Evolutionary conservation across 1,140 invertebrate species (phyloP), one percentile per base, ranked within the genome.

Genomic region (Caligus rogercresseyi): DNA sequence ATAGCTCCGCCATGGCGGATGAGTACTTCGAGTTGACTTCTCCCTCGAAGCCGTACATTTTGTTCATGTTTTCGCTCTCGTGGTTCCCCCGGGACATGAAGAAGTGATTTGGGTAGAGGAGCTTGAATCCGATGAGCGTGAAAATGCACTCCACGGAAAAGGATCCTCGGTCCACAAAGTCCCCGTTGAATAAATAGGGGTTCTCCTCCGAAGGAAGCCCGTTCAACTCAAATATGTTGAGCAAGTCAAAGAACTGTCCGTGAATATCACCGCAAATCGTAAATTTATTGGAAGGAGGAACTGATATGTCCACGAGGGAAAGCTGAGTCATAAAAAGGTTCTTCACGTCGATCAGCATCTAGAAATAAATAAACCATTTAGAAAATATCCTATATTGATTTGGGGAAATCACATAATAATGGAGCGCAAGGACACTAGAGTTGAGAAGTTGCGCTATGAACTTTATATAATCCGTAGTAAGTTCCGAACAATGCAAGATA

Each of bases 191-290:
- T 67, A 96, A 77, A 78, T 98, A 99, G 65, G 95, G 94, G 78
- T 99, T 99, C 52, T 79, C 82, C 72, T 87, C 81, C 13, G 89
- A 94, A 14, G 96, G 96, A 51, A 93, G 73, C 13, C 93, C 95
- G 76, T 98, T 99, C 51, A 98, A 76, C 70, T 92, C 79, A 77
- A 98, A 99, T 67, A 99, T 96, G 76, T 99, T 96, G 76, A 96
- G 81, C 54, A 99, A 75, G 77, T 99, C 96, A 75, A 93, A 99
- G 77, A 83, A 99, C 75, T 99, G 96, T 20, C 96, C 96, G 74
- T 99, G 95, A 69, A 99, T 92, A 75, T 99, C 96, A n/a, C 96
- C 96, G 76, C 95, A 98, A 58, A 99, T 85, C 25, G 95, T 99
- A 73, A 99, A 98, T 77, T 98, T 98, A 55, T 83, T 78, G 52